Evolutionary conservation across 2,888 invertebrate genomes (phyloP), one percentile per base, ranked within the genome.

Genomic region (Pollenia griseotomentosa): DNA sequence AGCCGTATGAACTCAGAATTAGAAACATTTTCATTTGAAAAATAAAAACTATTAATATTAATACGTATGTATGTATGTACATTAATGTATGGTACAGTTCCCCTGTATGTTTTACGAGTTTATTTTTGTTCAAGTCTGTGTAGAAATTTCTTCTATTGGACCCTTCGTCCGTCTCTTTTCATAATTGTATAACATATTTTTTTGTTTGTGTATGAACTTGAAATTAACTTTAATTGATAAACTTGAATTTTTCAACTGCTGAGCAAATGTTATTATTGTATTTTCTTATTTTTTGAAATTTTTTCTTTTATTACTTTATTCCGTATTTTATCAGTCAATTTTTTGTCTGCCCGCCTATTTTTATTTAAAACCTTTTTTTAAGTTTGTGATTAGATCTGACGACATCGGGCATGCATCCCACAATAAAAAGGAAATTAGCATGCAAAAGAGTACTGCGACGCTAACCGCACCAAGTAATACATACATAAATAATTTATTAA

Each of bases 201-300:
- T 8, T 2, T 57, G 23, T 63, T 51, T 71, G 44, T 66, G 65
- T 74, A 33, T 78, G 77, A 82, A 77, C 82, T 82, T 85, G 82
- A 85, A 80, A 73, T 71, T 71, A 75, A 85, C 75, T 82, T 81
- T 77, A 71, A 85, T 81, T 85, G 85, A 82, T 81, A 85, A 82
- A 85, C 77, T 82, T 78, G 51, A 73, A 78, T 57, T 77, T 85
- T 85, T 48, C 70, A 85, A 73, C 71, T 63, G 61, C 48, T 48
- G 48, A 63, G 40, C 12, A 33, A 55, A 46, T 65, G 14, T 65
- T 65, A n/a, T 65, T 44, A 10, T 59, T 33, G 33, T 48, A 51
- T 48, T 79, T 59, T 57, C 19, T 33, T 55, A 66, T 77, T 75
- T 48, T 65, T 33, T 33, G 1, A 1, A n/a, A 51, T 48, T 79